Base-by-base conservation (phyloP, 1,140 invertebrate genomes). In the Drosophila takahashii region DNA sequence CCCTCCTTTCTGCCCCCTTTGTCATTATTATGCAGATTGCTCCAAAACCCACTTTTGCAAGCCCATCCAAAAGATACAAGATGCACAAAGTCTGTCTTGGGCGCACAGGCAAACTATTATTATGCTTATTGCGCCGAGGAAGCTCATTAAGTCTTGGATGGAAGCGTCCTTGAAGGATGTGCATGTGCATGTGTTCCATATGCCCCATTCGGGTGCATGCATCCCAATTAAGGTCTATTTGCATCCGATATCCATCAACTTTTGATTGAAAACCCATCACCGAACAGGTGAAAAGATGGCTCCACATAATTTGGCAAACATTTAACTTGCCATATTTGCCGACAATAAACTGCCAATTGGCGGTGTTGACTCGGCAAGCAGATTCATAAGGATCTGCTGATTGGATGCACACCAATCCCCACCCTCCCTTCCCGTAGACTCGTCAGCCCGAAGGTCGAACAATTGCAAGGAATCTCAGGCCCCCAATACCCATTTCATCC, bases 21-120 rank as follows among this genome's bases (percentile, higher is more conserved):
- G 72, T 86, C 60, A 87, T 86, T 87, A 81, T 79, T 77, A 87
- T 86, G 83, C 83, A 86, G 83, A 86, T 86, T 86, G 78, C 62
- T 79, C 75, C 79, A 61, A 79, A 87, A 76, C 65, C 79, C 80
- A 84, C 80, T 79, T 83, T 52, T n/a, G 36, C 47, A 52, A 29
- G 34, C 26, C 44, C 61, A 61, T 53, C 58, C 69, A 61, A 75
- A 67, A 7, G 41, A 70, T 56, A 41, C 53, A 7, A 56, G 66
- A 41, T 56, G 64, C 42, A 56, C 50, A 70, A 69, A 57, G 66
- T 70, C 32, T 37, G 64, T 57, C 16, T 56, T 50, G 39, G 36
- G 51, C 16, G 53, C 59, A 29, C 59, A 34, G 48, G 74, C 41
- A 54, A 36, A 52, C 74, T 79, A 89, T 89, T 77, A 79, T 87